Base-by-base conservation (phyloP, 2,113 vertebrate genomes). In the Amazona guildingii region DNA sequence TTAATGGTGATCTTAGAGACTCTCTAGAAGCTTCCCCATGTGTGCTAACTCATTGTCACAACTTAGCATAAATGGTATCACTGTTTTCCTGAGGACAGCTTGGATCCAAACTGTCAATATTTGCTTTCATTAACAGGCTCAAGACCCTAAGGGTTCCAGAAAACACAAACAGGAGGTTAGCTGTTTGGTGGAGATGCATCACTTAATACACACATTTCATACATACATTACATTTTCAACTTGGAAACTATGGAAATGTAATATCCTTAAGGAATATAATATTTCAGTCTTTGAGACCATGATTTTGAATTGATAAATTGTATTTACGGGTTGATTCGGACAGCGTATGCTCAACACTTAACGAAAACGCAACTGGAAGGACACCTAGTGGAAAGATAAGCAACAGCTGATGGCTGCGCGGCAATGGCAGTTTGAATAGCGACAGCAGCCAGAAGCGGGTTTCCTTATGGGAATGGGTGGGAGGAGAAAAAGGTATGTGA, bases 311-410 rank as follows among this genome's bases (percentile, higher is more conserved):
- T 11, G 61, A 35, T 46, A 69, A 88, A 83, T 64, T 35, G 4
- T 1, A 63, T 2, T 25, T 41, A 2, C 64, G 41, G 21, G 37
- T 9, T 11, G 57, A 51, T 21, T 33, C 14, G 1, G 67, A 6
- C n/a, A 37, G 29, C 1, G 25, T 5, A 5, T 2, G 64, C 13
- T 19, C 68, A 52, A 6, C 5, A 6, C 31, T 12, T 39, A 31
- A 33, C 29, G 66, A 87, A 52, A 27, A 83, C 83, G 68, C 13
- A 25, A 75, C 94, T 76, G 33, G 75, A 59, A 29, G 73, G 95
- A 94, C 97, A 95, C 17, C 97, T 95, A 81, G 90, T 90, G 97
- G 96, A 35, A 72, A 77, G 59, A 59, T 3, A 4, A 59, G 61
- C 19, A 46, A 67, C 2, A 69, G 41, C 61, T 29, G 88, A 9